These are phyloP conservation scores for Caenorhabditis angaria DNA, from an alignment of 2,888 invertebrate genomes.

Conservation along the genomic window DNA sequence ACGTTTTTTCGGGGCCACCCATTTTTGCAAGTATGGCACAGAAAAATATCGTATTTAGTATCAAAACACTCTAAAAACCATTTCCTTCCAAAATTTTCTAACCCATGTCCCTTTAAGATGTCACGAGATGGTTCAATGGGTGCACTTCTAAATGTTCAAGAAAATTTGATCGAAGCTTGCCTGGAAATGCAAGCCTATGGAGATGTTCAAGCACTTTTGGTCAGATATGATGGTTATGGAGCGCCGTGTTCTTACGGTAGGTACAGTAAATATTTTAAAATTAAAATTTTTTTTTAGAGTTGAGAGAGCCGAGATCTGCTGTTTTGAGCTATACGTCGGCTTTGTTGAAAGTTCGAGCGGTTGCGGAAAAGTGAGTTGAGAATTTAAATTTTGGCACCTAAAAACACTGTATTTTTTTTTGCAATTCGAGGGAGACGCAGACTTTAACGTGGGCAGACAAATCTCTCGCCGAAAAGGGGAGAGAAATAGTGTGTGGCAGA, in stretches of 20 bases:
- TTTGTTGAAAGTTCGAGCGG: conserved; percentile 83
- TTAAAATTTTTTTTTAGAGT: conserved; percentile 77
- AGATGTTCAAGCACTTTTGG: conserved; percentile 90
- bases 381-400: not conserved
- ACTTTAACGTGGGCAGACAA: too few species aligned
- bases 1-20: too few species aligned
- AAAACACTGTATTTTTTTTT: too few species aligned
- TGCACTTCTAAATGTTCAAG: conserved; percentile 90
- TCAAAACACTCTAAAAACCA: not conserved
- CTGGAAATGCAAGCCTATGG: conserved; percentile 95
- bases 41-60: not conserved
- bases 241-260: conserved; percentile 31
- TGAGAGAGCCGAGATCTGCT: conserved; percentile 91
- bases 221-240: conserved; percentile 82
- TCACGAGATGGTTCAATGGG: conserved; percentile 96
- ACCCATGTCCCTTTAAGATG: conserved; percentile 78
- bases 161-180: conserved; percentile 93
- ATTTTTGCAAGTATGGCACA: too few species aligned
- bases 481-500: too few species aligned
- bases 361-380: conserved; percentile 69
- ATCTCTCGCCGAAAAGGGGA: too few species aligned
- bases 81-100: not conserved
- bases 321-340: conserved; percentile 94
- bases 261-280: not conserved
- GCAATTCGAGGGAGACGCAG: too few species aligned